Evolutionary conservation across 2,113 vertebrate species (phyloP).

Genomic region (Gallinago undulata): DNA sequence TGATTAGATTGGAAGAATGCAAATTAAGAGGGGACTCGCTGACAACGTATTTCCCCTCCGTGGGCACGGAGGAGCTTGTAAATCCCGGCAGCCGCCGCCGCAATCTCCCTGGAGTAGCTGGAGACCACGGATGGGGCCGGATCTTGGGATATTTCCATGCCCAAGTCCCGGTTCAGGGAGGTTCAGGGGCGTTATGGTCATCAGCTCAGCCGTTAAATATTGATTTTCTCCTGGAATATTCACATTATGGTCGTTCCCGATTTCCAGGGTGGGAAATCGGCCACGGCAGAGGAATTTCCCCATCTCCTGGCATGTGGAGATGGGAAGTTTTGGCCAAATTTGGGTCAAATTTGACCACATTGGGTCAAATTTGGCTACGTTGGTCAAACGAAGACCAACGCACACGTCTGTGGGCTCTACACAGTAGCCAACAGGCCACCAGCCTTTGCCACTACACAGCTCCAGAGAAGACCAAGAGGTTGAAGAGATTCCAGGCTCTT

Average conservation of each 20-base stretch:
- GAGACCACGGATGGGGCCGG: background rate
- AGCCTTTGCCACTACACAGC: background rate
- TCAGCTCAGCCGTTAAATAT: background rate
- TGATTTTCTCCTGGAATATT: background rate
- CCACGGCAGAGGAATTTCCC: background rate
- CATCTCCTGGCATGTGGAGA: background rate
- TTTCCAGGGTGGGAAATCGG: background rate
- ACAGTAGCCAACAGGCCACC: accelerated
- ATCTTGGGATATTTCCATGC: accelerated
- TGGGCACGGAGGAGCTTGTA: background rate
- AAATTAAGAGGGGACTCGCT: background rate
- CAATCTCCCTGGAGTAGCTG: background rate
- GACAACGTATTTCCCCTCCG: background rate
- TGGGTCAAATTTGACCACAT: too few species aligned
- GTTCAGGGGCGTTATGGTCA: background rate
- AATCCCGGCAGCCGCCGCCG: background rate
- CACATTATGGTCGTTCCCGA: background rate
- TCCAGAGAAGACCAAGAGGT: background rate
- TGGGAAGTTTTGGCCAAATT: too few species aligned
- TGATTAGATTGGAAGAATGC: constrained; percentile 15
- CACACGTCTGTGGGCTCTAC: accelerated
- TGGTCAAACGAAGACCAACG: background rate
- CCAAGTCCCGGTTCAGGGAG: background rate
- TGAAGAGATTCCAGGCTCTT: background rate
- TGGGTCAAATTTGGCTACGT: too few species aligned